Evolutionary conservation across 2,113 vertebrate species (phyloP).

Genomic region (Globicephala melas): DNA sequence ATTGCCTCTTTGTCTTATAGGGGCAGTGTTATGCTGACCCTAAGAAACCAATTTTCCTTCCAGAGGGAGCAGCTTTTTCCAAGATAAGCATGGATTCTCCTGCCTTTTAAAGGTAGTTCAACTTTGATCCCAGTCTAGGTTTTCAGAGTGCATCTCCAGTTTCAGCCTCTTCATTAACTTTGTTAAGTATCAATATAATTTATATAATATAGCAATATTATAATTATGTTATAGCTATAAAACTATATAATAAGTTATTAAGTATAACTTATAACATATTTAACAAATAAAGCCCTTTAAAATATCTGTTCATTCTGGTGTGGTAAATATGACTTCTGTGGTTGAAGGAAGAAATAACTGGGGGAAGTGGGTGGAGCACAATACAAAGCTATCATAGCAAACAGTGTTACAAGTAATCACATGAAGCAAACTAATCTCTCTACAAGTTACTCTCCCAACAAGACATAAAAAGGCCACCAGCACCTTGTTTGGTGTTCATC

Average conservation of each 20-base stretch:
- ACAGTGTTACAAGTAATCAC: too few relatives aligned
- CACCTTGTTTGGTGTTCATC: background rate
- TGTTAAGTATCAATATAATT: too few relatives aligned
- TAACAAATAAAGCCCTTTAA: background rate
- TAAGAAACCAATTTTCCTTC: background rate
- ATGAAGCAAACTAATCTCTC: background rate
- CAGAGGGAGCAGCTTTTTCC: background rate
- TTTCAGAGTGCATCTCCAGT: background rate
- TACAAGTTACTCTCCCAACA: background rate
- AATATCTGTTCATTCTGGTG: background rate
- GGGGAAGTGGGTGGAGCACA: background rate
- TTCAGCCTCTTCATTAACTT: background rate
- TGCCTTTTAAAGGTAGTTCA: background rate
- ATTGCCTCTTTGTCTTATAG: background rate
- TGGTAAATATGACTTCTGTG: background rate
- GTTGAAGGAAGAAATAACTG: background rate
- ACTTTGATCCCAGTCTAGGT: background rate
- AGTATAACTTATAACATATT: background rate
- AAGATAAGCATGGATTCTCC: background rate
- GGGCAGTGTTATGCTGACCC: background rate
- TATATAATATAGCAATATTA: background rate
- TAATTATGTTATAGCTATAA: background rate
- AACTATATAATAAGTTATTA: background rate
- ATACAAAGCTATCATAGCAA: background rate
- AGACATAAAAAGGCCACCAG: background rate